Percentiles rank a stretch among this genome's conserved stretches.
Evolutionary conservation across 2,797 vertebrate species (phyloP).

Genomic region (Dryobates pubescens): DNA sequence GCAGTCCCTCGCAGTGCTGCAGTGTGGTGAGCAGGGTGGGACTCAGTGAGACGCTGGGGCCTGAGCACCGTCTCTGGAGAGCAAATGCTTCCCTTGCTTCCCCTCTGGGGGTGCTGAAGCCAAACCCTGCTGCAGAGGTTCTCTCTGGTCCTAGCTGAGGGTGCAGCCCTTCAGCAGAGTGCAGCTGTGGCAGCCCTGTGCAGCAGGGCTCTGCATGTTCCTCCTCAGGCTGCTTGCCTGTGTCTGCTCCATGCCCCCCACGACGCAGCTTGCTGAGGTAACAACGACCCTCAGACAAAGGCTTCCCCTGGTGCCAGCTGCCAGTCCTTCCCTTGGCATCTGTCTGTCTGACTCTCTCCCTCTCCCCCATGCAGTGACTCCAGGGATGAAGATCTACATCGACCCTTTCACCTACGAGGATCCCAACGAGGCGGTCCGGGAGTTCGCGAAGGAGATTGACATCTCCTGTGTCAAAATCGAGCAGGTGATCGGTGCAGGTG

Average conservation of each 20-base stretch:
- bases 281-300: not conserved
- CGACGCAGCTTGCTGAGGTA: not conserved
- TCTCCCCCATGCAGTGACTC: conserved; percentile 86
- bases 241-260: not conserved
- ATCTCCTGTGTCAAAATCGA: conserved; percentile 97
- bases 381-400: conserved; percentile 98
- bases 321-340: not conserved
- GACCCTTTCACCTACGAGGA: conserved; percentile 98
- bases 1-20: no score
- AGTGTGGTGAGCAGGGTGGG: no score
- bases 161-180: not conserved
- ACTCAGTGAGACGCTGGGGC: no score
- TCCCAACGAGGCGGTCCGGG: conserved; percentile 94
- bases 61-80: not conserved
- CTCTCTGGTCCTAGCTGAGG: not conserved
- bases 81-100: not conserved
- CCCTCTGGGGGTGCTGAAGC: not conserved
- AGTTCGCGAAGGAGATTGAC: conserved; percentile 98
- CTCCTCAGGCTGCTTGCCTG: not conserved
- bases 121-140: not conserved
- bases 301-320: not conserved
- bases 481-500: conserved; percentile 98
- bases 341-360: conserved; percentile 41
- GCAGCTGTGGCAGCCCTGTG: not conserved
- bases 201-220: not conserved